Percentiles rank a stretch among this genome's conserved stretches.
Evolutionary conservation across 1,140 invertebrate genomes (phyloP).

Genomic region (Drosophila ercepeae): DNA sequence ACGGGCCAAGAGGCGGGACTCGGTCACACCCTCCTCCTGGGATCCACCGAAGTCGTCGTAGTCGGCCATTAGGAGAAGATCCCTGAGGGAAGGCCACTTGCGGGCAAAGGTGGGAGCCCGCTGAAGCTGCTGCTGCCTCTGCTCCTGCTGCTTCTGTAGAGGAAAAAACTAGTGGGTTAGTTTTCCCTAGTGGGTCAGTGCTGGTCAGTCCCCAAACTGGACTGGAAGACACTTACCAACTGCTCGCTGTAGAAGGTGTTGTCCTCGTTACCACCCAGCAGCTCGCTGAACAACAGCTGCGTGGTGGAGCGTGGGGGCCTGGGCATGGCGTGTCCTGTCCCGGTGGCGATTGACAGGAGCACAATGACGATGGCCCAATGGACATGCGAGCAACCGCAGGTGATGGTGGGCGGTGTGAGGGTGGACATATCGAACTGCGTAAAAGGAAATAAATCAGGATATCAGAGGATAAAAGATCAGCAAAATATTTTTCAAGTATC

Average conservation of each 20-base stretch:
- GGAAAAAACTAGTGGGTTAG: not conserved
- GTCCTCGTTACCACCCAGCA: constrained; percentile 58
- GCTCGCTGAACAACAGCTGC: constrained; percentile 60
- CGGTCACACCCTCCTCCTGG: constrained; percentile 28
- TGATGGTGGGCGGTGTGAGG: constrained; percentile 21
- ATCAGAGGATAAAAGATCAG: not conserved
- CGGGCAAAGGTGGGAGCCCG: constrained; percentile 42
- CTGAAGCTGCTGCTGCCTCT: constrained; percentile 44
- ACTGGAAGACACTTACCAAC: constrained; percentile 42
- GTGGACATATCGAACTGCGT: constrained; percentile 48
- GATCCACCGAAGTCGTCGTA: constrained; percentile 49
- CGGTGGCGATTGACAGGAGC: constrained; percentile 62
- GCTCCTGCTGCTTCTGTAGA: constrained; percentile 34
- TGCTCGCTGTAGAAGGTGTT: constrained; percentile 52
- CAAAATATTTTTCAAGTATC: not conserved
- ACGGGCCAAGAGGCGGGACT: constrained; percentile 49
- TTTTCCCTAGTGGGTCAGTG: not conserved
- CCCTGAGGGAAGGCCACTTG: constrained; percentile 72
- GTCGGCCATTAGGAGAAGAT: constrained; percentile 60
- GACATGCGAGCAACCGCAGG: constrained; percentile 48
- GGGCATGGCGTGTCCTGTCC: constrained; percentile 54
- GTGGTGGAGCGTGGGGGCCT: constrained; percentile 47
- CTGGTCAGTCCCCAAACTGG: not conserved
- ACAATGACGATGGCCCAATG: constrained; percentile 64
- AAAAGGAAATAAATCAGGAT: constrained; percentile 21